Conservation (phyloP, 2,113 vertebrate species). For the Pandion haliaetus region DNA sequence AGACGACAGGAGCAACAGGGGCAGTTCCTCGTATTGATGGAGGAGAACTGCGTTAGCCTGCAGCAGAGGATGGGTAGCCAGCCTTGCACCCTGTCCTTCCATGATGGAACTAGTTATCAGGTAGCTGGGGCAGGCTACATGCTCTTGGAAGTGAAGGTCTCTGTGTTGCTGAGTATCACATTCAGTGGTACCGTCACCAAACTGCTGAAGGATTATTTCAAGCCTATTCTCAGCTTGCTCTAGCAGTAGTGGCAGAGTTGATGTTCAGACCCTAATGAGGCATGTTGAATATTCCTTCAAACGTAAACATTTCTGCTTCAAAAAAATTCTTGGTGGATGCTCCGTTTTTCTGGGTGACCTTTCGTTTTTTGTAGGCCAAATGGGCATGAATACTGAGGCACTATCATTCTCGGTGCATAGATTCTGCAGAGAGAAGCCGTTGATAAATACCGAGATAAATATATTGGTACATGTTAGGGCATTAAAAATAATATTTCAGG, state of each 20-base stretch:
- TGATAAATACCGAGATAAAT: background rate
- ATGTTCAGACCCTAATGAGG: background rate
- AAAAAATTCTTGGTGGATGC: background rate
- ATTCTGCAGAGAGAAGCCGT: background rate
- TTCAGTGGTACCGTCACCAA: background rate
- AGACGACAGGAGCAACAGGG: background rate
- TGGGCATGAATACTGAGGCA: background rate
- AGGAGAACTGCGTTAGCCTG: background rate
- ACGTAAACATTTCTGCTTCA: background rate
- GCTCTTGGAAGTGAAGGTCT: background rate
- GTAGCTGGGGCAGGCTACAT: rapidly evolving
- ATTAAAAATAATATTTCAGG: background rate
- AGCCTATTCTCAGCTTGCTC: background rate
- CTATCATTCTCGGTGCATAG: background rate
- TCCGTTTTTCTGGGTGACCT: background rate
- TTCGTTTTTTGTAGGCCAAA: background rate
- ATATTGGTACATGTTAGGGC: background rate
- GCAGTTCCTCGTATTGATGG: background rate
- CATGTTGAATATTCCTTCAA: background rate
- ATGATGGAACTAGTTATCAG: background rate
- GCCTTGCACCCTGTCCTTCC: background rate
- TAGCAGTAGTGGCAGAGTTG: background rate
- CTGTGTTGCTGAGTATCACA: rapidly evolving
- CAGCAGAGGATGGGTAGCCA: background rate
- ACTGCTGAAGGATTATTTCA: background rate